Conservation (phyloP, 2,888 invertebrate species). For the Acanthococcus lagerstroemiae region DNA sequence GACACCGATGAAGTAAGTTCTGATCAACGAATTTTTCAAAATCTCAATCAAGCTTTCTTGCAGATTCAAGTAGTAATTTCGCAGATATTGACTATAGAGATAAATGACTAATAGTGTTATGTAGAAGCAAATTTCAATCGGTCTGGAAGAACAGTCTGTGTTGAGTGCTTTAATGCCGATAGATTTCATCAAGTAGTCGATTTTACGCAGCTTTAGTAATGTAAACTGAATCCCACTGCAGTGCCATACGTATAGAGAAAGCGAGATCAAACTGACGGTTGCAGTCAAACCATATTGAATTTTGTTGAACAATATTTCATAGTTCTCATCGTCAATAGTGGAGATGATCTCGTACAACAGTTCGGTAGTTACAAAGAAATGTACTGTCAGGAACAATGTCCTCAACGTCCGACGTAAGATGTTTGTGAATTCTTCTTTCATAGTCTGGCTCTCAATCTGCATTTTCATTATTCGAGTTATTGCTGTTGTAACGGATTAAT, state of each 20-base stretch:
- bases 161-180: constrained; percentile 2
- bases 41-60: neutral
- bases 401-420: too few species aligned
- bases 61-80: neutral
- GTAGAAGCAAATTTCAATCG: neutral
- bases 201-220: neutral
- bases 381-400: too few species aligned
- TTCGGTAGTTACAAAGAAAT: too few species aligned
- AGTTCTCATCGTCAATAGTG: neutral
- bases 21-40: neutral
- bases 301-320: constrained; percentile 10
- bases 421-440: too few species aligned
- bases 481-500: too few species aligned
- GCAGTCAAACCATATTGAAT: constrained; percentile 9
- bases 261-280: constrained; percentile 14
- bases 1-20: neutral
- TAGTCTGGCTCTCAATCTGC: too few species aligned
- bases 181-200: constrained; percentile 9
- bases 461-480: too few species aligned
- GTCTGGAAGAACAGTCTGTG: neutral
- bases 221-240: neutral
- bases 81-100: neutral
- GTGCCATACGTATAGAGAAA: constrained; percentile 7
- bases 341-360: constrained; percentile 12
- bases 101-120: neutral